Base-by-base conservation (phyloP, 2,888 invertebrate genomes). In the Gonocerus acuteangulatus region DNA sequence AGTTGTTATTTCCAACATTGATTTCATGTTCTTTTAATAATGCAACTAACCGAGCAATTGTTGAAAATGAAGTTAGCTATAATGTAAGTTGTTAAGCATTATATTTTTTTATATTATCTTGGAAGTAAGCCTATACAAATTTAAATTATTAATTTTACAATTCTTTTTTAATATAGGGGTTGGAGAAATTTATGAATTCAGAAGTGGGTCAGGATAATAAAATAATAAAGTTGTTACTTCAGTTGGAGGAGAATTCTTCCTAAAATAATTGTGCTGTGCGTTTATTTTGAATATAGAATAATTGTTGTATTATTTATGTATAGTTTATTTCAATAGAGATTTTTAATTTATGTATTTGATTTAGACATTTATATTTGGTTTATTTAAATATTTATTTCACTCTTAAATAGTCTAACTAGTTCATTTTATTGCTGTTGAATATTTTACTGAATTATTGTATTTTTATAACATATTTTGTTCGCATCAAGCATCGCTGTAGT, bases 1-100 rank as follows among this genome's bases (percentile, higher is more conserved):
- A 79, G 65, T 81, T 85, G 56, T 79, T 93, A 56, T 83, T 89
- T 74, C 91, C 93, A 0, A 89, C 90, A 1, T 77, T 93, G 45
- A 79, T 89, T 61, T 87, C 88, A 21, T 80, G 82, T 73, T 79
- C 86, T 71, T 75, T 80, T 72, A 73, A 81, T 48, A 86, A 86
- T 70, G 75, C 78, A 2, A 82, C 84, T 65, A 89, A 89, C 67
- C 79, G 80, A n/a, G 79, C 82, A 0, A 84, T 92, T 64, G 77
- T 93, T 23, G 86, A 86, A 68, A 83, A 87, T 73, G 85, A 83
- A 76, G 80, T 82, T 60, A 79, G 79, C 27, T 82, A 79, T 69
- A 78, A 79, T 73, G 82, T 82, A 72, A 75, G 76, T 73, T 15
- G 22, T 39, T 1, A 1, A 47, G 44, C 1, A 9, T 32, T 45